phyloP scores from a whole-genome alignment of 2,113 vertebrate genomes.

The Falcunculus frontatus region DNA sequence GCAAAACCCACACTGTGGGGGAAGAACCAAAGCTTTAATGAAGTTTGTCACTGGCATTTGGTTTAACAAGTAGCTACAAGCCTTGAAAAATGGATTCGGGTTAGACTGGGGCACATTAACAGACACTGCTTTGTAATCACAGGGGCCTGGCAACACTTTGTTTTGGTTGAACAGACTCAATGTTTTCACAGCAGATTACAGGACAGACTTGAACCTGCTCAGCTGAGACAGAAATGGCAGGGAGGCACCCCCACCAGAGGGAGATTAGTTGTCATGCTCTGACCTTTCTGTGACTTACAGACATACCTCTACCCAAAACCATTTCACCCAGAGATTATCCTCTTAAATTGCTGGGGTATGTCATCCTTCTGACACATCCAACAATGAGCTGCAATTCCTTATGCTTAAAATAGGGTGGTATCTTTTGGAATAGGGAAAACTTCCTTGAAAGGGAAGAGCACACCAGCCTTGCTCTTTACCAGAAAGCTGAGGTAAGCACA shows the following conservation, averaged over 20 bases:
- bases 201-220: background rate
- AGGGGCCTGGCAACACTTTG: background rate
- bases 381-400: background rate
- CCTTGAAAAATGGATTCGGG: background rate
- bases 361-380: background rate
- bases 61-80: background rate
- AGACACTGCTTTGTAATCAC: background rate
- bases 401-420: background rate
- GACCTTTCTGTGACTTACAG: constrained; percentile 20
- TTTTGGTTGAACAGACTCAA: background rate
- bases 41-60: background rate
- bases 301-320: background rate
- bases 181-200: constrained; percentile 2
- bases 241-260: background rate
- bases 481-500: background rate
- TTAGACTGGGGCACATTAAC: background rate
- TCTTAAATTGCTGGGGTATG: background rate
- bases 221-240: background rate
- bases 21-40: background rate
- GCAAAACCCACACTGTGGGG: background rate
- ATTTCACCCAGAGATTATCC: background rate
- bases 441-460: background rate
- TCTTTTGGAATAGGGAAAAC: background rate
- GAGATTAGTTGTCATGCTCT: background rate
- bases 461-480: background rate